Evolutionary conservation across 2,113 vertebrate species (phyloP), one percentile per base, ranked within the genome.

Genomic region (Phylloscopus trochilus): DNA sequence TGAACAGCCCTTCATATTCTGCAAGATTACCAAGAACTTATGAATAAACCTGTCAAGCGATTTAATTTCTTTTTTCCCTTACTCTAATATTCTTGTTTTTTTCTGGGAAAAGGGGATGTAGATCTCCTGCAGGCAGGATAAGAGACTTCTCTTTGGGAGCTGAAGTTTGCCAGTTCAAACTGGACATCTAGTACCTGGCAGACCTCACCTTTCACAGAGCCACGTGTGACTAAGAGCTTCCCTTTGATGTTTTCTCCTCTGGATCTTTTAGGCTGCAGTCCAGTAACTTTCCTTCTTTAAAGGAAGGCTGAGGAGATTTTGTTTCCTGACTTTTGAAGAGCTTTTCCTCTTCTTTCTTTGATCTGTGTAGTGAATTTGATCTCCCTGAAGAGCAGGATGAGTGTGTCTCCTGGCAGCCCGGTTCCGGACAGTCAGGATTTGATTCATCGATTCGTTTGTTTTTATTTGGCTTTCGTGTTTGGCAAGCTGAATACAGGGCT

Each of bases 211-310:
- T 94, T 92, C 76, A 81, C n/a, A 74, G 68, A 89, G 79, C 73
- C 83, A 70, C 44, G 0, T 75, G 73, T 56, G 46, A 94, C 79
- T 81, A 74, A 93, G 69, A 64, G 64, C 79, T 83, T 83, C 79
- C 68, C 86, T 93, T 94, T 93, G 90, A 94, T 93, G 95, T 81
- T 91, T 94, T 96, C 94, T 94, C 88, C 73, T 94, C 83, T 89
- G 90, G 79, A 94, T 92, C 94, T 90, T 93, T 93, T 78, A 93
- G 96, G 96, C 96, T 92, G 90, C 7, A 15, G 92, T 96, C 96
- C 96, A 96, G 93, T 90, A 94, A 97, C 93, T 95, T 96, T 96
- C 94, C 92, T 97, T 94, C 96, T 97, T 96, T 94, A 96, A 94
- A 96, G 85, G 94, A 96, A 96, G 83, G 88, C 94, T 73, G n/a